Conservation (phyloP, 2,888 invertebrate genomes). For the Stenoptilia bipunctidactyla region DNA sequence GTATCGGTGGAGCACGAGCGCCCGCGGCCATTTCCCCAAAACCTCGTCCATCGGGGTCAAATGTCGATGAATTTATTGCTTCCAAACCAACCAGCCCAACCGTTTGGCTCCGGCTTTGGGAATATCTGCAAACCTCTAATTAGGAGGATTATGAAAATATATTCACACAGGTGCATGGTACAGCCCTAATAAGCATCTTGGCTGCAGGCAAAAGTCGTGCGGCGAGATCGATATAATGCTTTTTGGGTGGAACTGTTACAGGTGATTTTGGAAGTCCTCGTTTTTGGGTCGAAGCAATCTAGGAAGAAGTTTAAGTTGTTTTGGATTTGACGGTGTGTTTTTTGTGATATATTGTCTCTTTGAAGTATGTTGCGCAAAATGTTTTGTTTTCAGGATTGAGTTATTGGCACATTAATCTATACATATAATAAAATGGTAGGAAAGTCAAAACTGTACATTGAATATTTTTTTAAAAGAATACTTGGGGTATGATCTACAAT, state of each 20-base stretch:
- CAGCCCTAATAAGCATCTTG: conserved; percentile 63
- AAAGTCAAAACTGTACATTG: too few species aligned
- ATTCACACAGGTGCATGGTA: conserved; percentile 68
- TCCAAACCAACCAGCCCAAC: conserved; percentile 57
- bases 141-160: conserved; percentile 65
- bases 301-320: conserved; percentile 50
- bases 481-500: too few species aligned
- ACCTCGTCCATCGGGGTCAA: conserved; percentile 54
- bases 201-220: conserved; percentile 64
- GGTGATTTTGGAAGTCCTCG: conserved; percentile 39
- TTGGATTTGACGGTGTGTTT: not conserved
- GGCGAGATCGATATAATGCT: conserved; percentile 47
- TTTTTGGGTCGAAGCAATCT: conserved; percentile 49
- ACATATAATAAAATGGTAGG: too few species aligned
- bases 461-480: too few species aligned
- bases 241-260: conserved; percentile 52
- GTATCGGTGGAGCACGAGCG: conserved; percentile 29
- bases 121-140: conserved; percentile 69
- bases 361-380: too few species aligned
- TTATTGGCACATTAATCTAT: too few species aligned
- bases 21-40: conserved; percentile 62
- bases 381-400: too few species aligned
- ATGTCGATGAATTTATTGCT: conserved; percentile 71
- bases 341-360: too few species aligned
- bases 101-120: conserved; percentile 60